Evolutionary conservation across 2,888 invertebrate genomes (phyloP).

Genomic region (Phengaris alcon): DNA sequence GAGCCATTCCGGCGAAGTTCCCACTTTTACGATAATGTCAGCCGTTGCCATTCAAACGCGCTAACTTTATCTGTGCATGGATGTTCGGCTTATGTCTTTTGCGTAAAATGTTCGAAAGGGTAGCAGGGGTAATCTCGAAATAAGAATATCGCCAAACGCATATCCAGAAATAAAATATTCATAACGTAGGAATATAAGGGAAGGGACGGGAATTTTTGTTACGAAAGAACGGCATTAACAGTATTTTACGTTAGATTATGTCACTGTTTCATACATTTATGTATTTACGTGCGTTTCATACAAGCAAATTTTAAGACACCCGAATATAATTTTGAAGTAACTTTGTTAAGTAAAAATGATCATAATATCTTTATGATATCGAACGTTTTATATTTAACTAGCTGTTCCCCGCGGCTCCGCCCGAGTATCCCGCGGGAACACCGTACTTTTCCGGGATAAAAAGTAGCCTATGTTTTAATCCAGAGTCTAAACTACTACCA

Average conservation of each 20-base stretch:
- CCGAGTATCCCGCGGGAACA: no score
- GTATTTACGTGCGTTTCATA: background rate
- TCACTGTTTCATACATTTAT: slow-evolving; percentile 13
- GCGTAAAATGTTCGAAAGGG: slow-evolving; percentile 42
- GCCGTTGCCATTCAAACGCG: slow-evolving; percentile 78
- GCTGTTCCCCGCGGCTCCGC: background rate
- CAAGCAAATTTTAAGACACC: background rate
- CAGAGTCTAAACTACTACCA: no score
- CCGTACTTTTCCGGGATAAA: no score
- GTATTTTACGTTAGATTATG: slow-evolving; percentile 20
- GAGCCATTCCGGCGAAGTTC: slow-evolving; percentile 75
- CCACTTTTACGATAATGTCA: slow-evolving; percentile 79
- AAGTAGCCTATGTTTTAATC: no score
- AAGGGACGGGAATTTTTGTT: slow-evolving; percentile 9
- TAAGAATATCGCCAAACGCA: slow-evolving; percentile 26
- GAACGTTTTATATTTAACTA: background rate
- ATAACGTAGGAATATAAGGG: slow-evolving; percentile 21
- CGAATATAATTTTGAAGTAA: background rate
- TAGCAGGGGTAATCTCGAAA: slow-evolving; percentile 26
- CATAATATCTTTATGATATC: no score
- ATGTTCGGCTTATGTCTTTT: slow-evolving; percentile 63
- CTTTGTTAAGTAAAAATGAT: background rate
- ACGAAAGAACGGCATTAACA: background rate
- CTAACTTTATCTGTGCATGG: slow-evolving; percentile 77
- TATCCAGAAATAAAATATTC: slow-evolving; percentile 27